phyloP scores from a whole-genome alignment of 2,113 vertebrate genomes.

The Saccopteryx leptura region DNA sequence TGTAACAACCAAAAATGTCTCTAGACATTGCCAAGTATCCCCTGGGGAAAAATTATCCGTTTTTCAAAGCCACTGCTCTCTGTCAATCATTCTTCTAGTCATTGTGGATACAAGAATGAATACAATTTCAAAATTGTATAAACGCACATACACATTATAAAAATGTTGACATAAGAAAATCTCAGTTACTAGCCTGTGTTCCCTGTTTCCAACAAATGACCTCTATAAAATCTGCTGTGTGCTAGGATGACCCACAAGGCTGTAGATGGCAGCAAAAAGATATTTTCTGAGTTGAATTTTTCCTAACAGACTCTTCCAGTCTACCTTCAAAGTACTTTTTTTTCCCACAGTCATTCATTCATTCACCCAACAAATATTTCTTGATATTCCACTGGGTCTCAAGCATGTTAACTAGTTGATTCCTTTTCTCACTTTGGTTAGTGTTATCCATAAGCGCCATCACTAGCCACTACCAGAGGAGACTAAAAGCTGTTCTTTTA shows the following conservation, averaged over 20 bases:
- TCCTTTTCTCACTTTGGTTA: neutral
- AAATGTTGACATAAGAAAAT: neutral
- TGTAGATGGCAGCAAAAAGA: neutral
- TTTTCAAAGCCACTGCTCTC: neutral
- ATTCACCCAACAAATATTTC: slow-evolving; percentile 13
- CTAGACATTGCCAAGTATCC: neutral
- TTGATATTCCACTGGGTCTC: neutral
- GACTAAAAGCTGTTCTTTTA: neutral
- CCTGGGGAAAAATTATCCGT: neutral
- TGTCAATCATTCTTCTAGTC: neutral
- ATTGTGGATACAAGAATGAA: neutral
- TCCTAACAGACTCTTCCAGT: neutral
- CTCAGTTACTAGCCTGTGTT: neutral
- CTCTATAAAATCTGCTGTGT: neutral
- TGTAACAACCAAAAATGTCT: neutral
- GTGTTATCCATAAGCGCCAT: neutral
- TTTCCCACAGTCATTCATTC: neutral
- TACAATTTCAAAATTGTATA: neutral
- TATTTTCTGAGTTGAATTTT: slow-evolving; percentile 25
- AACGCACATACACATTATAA: neutral
- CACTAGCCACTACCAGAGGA: neutral
- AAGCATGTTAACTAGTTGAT: neutral
- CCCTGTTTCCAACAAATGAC: neutral
- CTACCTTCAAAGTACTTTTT: neutral
- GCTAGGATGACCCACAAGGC: neutral